A percentile compares a stretch with the other conserved stretches of the same genome.
Conservation (phyloP, 2,113 vertebrate genomes). For the Hemiscyllium ocellatum region DNA sequence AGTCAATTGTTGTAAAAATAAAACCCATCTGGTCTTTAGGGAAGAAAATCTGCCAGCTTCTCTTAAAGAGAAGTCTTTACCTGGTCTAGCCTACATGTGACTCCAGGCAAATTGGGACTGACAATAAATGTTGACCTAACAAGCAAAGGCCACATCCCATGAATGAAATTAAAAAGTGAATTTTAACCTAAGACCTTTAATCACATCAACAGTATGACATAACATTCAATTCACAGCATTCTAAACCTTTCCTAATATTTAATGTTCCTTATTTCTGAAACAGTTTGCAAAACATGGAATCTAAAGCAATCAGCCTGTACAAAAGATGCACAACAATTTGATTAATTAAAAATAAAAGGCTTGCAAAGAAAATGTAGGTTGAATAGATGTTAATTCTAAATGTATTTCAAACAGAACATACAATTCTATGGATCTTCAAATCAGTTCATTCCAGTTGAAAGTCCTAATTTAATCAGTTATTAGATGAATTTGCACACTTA, state of each 20-base stretch:
- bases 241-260: background rate
- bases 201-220: background rate
- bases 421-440: background rate
- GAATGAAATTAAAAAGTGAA: too few relatives aligned
- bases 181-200: background rate
- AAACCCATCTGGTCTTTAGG: too few relatives aligned
- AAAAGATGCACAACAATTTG: background rate
- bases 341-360: background rate
- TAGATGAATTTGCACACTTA: background rate
- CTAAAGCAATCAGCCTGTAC: background rate
- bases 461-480: background rate
- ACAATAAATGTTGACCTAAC: too few relatives aligned
- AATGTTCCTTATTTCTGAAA: background rate
- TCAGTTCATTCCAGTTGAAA: background rate
- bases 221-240: background rate
- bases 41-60: too few relatives aligned
- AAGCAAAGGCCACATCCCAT: too few relatives aligned
- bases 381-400: background rate
- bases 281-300: background rate
- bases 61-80: too few relatives aligned
- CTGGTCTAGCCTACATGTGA: too few relatives aligned
- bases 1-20: too few relatives aligned
- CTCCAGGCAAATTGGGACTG: too few relatives aligned
- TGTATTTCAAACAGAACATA: too few relatives aligned
- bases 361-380: background rate